These are phyloP conservation scores for Drosophila lini DNA, from an alignment of 1,140 invertebrate genomes.

Conservation along the genomic window DNA sequence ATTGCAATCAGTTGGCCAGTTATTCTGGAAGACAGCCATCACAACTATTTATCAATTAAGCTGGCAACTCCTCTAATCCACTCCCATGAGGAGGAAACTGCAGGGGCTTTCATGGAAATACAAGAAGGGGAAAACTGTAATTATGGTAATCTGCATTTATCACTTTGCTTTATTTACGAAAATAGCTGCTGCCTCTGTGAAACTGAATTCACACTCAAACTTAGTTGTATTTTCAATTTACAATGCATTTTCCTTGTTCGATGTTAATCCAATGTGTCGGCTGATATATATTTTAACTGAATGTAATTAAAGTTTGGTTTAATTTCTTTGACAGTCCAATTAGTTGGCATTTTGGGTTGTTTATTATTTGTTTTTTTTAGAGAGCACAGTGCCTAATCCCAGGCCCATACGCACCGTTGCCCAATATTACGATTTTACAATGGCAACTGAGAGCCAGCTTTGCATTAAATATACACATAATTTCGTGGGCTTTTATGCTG, in stretches of 20 bases:
- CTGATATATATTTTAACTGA: neutral
- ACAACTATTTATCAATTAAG: constrained; percentile 51
- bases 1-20: constrained; percentile 30
- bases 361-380: neutral
- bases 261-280: constrained; percentile 15
- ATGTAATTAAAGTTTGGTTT: constrained; percentile 28
- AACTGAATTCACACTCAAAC: neutral
- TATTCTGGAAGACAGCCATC: neutral
- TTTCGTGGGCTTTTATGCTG: constrained; percentile 35
- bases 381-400: neutral
- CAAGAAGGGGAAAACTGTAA: neutral
- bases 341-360: constrained; percentile 7
- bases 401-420: constrained; percentile 28
- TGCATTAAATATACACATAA: constrained; percentile 22
- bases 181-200: neutral
- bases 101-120: neutral
- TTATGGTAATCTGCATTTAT: constrained; percentile 9
- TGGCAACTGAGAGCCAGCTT: constrained; percentile 3
- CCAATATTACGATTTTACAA: constrained; percentile 8
- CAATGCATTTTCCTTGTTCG: neutral
- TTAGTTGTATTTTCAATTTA: constrained; percentile 6
- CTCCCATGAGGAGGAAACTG: constrained; percentile 18
- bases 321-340: constrained; percentile 39
- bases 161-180: constrained; percentile 6
- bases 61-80: constrained; percentile 11